Base-by-base conservation (phyloP, 2,797 vertebrate genomes). In the Aplochiton taeniatus region DNA sequence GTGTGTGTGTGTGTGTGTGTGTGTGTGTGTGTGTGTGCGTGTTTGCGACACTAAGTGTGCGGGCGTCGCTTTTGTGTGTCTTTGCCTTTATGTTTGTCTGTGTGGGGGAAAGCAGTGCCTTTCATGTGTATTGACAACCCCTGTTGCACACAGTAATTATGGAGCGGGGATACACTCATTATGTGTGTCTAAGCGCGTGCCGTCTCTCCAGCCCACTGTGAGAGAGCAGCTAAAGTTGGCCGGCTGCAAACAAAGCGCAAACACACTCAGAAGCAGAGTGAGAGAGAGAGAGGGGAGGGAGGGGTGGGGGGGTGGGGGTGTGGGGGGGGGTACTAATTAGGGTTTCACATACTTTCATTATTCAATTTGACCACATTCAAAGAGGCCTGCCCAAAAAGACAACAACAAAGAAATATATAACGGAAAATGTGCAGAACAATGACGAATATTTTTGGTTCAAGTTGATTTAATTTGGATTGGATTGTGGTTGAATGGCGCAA, bases 111-210 rank as follows among this genome's bases (percentile, higher is more conserved):
- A n/a, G 59, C 49, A 61, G 46, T 48, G 16, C 54, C 77, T 80
- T 75, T 80, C 58, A 71, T 70, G 68, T 72, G 48, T 77, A 79
- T 81, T 43, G 65, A 74, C 72, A 65, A 69, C 79, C 75, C 70
- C 16, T 71, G 62, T 79, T 61, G 41, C 70, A 77, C 61, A 56
- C 70, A 67, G 72, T 80, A 79, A 83, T 82, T 83, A 81, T 61
- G 61, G 69, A 54, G 63, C 74, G 79, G 75, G 76, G 73, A 85
- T 71, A 65, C 63, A 70, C 58, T 81, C 76, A 78, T 85, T 83
- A 78, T 69, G 64, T 74, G 45, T 77, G 58, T 57, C 55, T 63
- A 66, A 77, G 71, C 62, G 58, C 73, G 69, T 4, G 11, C 14
- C 56, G 42, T 65, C 20, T 58, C 67, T 71, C 69, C 49, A 70